Conservation (phyloP, 2,797 vertebrate genomes). For the Eulemur albifrons region DNA sequence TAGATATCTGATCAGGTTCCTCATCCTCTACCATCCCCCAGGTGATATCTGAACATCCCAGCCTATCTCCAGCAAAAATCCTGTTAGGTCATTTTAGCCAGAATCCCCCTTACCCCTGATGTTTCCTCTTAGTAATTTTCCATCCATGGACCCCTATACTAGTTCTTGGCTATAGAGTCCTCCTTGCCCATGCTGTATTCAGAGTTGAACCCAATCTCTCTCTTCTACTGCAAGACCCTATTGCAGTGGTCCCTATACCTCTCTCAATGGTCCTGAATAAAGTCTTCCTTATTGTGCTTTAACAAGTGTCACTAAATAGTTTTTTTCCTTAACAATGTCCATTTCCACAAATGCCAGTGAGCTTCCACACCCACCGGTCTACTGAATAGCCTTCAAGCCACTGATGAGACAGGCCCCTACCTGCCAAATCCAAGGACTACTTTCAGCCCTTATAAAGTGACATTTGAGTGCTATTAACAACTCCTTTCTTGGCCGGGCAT, state of each 20-base stretch:
- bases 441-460: not conserved
- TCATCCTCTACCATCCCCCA: not conserved
- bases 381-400: not conserved
- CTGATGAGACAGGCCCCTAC: not conserved
- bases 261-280: not conserved
- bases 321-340: not conserved
- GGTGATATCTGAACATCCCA: not conserved
- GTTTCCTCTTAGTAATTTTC: not conserved
- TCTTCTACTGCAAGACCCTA: not conserved
- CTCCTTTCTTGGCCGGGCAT: too few relatives aligned
- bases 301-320: not conserved
- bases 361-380: not conserved
- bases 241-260: not conserved
- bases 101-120: not conserved
- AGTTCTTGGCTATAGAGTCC: not conserved
- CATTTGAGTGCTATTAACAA: not conserved
- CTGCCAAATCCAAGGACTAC: not conserved
- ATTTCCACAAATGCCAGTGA: conserved; percentile 7
- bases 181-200: not conserved
- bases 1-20: not conserved
- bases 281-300: not conserved
- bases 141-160: not conserved
- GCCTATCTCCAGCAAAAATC: not conserved
- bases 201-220: not conserved
- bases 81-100: not conserved